A percentile compares a stretch with the other conserved stretches of the same genome.
Evolutionary conservation across 2,888 invertebrate genomes (phyloP).

Genomic region (Mactromeris polynyma): DNA sequence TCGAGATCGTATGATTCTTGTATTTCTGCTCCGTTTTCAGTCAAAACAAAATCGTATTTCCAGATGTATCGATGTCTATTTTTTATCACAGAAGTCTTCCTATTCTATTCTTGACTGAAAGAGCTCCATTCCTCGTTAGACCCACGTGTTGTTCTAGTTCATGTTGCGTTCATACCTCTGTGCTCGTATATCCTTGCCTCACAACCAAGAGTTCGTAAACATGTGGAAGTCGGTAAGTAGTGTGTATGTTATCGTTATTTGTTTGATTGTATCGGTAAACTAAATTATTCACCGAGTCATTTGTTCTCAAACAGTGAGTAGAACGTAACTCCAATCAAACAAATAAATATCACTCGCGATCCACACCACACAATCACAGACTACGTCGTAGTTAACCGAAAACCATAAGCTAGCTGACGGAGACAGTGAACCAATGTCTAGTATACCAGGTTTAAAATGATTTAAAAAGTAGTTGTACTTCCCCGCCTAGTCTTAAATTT

Average conservation of each 20-base stretch:
- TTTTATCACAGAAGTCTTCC: too few relatives aligned
- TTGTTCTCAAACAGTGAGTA: neutral
- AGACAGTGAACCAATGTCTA: neutral
- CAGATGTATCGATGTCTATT: neutral
- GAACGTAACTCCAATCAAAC: neutral
- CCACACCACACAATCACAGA: neutral
- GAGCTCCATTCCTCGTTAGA: neutral
- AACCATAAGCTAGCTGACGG: neutral
- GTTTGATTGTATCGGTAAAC: neutral
- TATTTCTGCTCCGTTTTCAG: neutral
- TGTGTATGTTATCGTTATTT: neutral
- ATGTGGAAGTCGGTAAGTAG: neutral
- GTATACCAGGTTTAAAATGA: neutral
- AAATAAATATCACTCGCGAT: neutral
- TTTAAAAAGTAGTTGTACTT: neutral
- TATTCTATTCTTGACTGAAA: too few relatives aligned
- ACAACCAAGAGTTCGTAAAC: neutral
- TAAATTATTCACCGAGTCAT: neutral
- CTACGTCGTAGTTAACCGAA: neutral
- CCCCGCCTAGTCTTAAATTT: neutral
- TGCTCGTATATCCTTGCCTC: neutral
- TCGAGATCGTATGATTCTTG: neutral
- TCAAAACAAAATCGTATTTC: neutral
- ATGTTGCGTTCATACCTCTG: neutral
- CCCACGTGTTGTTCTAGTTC: neutral